Evolutionary conservation across 2,113 vertebrate species (phyloP).

Genomic region (Herpetotheres cachinnans): DNA sequence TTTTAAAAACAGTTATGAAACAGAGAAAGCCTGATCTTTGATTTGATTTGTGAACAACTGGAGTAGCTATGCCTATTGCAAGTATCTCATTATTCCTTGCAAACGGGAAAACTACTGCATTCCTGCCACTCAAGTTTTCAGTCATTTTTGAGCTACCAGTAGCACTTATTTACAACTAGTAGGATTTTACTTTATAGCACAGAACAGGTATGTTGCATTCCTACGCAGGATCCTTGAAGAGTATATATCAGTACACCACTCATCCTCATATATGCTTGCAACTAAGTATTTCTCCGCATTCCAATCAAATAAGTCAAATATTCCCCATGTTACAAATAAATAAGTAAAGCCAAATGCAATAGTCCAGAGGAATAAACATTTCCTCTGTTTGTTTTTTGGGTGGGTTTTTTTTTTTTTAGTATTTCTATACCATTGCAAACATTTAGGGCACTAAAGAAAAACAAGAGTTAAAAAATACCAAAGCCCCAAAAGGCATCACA

Average conservation of each 20-base stretch:
- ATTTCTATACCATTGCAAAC: not conserved
- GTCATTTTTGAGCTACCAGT: not conserved
- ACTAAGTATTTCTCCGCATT: not conserved
- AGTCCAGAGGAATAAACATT: not conserved
- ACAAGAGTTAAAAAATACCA: not conserved
- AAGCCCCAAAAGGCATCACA: not conserved
- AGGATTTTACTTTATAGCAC: not conserved
- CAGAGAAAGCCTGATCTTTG: conserved; percentile 2
- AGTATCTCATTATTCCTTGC: not conserved
- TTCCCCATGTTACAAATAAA: not conserved
- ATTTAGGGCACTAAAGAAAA: not conserved
- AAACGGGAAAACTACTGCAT: not conserved
- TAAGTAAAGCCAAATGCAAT: not conserved
- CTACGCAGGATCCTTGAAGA: not conserved
- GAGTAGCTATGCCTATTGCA: not conserved
- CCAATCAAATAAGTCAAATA: not conserved
- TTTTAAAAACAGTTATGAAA: conserved; percentile 30
- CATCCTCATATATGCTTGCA: not conserved
- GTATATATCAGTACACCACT: not conserved
- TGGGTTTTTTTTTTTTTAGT: not conserved
- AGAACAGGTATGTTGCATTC: not conserved
- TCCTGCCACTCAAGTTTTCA: not conserved
- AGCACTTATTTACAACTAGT: not conserved
- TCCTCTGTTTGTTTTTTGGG: not conserved
- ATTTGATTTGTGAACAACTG: not conserved